Conservation (phyloP, 2,888 invertebrate genomes). For the Cerastis leucographa region DNA sequence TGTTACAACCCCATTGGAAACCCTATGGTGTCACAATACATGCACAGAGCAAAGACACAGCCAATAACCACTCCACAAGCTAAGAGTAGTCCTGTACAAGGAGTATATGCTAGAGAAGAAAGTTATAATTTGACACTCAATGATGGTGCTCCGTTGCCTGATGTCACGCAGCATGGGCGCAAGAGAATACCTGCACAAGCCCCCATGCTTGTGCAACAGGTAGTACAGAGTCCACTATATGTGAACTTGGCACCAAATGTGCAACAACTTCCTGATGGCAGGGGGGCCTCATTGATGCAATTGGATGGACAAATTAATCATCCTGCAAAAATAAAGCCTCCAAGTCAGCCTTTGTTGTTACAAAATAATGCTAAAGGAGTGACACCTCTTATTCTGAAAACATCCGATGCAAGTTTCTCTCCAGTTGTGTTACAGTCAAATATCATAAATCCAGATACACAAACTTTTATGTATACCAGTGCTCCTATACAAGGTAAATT, state of each 20-base stretch:
- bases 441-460: constrained; percentile 88
- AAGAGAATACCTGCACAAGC: constrained; percentile 73
- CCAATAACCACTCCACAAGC: constrained; percentile 68
- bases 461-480: constrained; percentile 88
- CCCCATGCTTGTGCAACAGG: constrained; percentile 86
- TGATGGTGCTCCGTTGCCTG: constrained; percentile 76
- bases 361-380: constrained; percentile 83
- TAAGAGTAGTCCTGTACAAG: constrained; percentile 80
- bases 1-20: constrained; percentile 80
- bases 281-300: constrained; percentile 77
- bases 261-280: constrained; percentile 80
- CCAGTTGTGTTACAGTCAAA: constrained; percentile 93
- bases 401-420: constrained; percentile 85
- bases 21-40: constrained; percentile 85
- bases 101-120: constrained; percentile 79
- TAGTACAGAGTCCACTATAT: constrained; percentile 85
- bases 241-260: constrained; percentile 83
- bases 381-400: constrained; percentile 84
- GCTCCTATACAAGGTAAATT: constrained; percentile 85
- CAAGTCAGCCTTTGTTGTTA: constrained; percentile 81
- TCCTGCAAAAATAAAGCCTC: constrained; percentile 72
- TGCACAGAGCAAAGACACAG: constrained; percentile 72
- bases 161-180: constrained; percentile 80
- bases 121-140: constrained; percentile 78
- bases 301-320: constrained; percentile 79